Evolutionary conservation across 2,113 vertebrate species (phyloP), one percentile per base, ranked within the genome.

Genomic region (Struthio camelus): DNA sequence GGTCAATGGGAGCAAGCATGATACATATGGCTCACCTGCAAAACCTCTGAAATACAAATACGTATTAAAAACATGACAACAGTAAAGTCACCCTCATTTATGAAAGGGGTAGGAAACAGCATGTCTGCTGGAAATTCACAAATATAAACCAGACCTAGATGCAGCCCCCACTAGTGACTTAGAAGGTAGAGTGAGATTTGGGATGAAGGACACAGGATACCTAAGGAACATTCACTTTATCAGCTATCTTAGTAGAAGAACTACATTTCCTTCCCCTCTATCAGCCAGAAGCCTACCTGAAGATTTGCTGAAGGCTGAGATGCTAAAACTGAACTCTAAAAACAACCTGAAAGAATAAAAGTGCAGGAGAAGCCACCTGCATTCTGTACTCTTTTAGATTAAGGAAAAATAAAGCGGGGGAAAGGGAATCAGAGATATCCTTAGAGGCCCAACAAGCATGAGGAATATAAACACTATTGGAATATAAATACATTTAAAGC

Each of bases 301-400:
- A 30, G 25, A 71, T 27, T 64, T 64, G 16, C 18, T 66, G 23
- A 5, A 51, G 12, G 65, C 4, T 27, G 28, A 93, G 86, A 85
- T 90, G 51, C n/a, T n/a, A 92, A 89, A 92, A 83, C 22, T 15
- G 38, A 79, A 70, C 20, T 79, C 50, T 76, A 46, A 75, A 80
- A 80, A 7, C 3, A 44, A 65, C 40, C 48, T 46, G 44, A 93
- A 90, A 86, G 42, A 18, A 76, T 27, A 53, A 72, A 80, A 84
- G 30, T 61, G 17, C 71, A 14, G 27, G 34, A 36, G 48, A 40
- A 87, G 66, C 17, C 25, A 30, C 11, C 20, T 65, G 15, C 50
- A 77, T 64, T 72, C 32, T 42, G 6, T 13, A 53, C 28, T 64
- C 6, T 67, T 72, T 53, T 25, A 54, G 17, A 62, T 51, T 19